Base-by-base conservation (phyloP, 2,888 invertebrate genomes). In the Lathronympha strigana region DNA sequence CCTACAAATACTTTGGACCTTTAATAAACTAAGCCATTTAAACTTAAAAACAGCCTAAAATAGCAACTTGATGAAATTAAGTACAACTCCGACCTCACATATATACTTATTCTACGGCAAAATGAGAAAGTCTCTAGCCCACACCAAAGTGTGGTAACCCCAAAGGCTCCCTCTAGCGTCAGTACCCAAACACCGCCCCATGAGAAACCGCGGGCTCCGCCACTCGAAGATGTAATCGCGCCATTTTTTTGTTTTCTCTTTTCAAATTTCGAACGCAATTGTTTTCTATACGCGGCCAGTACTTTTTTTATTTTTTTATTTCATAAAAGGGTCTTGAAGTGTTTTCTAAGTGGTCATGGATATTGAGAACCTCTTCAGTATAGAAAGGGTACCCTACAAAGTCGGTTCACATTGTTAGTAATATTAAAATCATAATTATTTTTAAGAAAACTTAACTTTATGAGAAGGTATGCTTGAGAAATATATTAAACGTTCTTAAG, bases 121-220 rank as follows among this genome's bases (percentile, higher is more conserved):
- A 23, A 8, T 31, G n/a, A 31, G 6, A 33, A 15, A 15, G n/a
- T 31, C 47, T 25, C 19, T 11, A 43, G 21, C 5, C 21, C 11
- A n/a, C 15, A 31, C 0, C 1, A 63, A 63, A 13, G 1, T 11
- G 67, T 70, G 64, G 72, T 45, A 79, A 83, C 84, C 77, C 76
- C 75, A 80, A 57, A 73, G 78, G 83, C 86, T 90, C 91, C 91
- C 91, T 88, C 88, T 81, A 85, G 91, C 83, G 85, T 77, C 74
- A 70, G 84, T 88, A 88, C 88, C 89, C 87, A 83, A 91, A 91
- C 91, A 92, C 78, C 83, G 77, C 91, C 88, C 90, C 91, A 91
- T 92, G 91, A 90, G 91, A 91, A 92, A 88, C 83, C 80, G 78
- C 82, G 83, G 78, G 79, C 81, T 81, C 81, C 79, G 72, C 81